These are phyloP conservation scores for Albula glossodonta DNA, from an alignment of 2,113 vertebrate genomes.

Conservation along the genomic window DNA sequence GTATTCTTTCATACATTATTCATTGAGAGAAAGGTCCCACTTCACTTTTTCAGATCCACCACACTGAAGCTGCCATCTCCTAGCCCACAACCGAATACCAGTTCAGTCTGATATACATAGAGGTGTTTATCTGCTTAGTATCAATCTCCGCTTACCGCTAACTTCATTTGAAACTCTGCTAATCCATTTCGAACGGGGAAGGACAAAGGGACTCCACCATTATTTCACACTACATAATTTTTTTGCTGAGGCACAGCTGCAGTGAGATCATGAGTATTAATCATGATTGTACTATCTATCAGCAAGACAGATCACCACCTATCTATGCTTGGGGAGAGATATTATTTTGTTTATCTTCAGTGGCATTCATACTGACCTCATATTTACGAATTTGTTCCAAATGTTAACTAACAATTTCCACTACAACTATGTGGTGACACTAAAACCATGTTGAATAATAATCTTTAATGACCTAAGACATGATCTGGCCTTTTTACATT, in stretches of 20 bases:
- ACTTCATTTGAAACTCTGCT: conserved; percentile 66
- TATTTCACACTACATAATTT: not conserved
- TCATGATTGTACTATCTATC: not conserved
- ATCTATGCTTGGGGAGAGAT: not conserved
- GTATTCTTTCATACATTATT: no score
- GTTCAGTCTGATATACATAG: conserved; percentile 50
- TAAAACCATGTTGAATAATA: not conserved
- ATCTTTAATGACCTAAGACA: not conserved
- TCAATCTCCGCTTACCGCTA: conserved; percentile 76
- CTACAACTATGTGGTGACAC: not conserved
- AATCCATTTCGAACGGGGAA: conserved; percentile 80
- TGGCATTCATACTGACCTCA: not conserved
- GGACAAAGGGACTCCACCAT: conserved; percentile 54
- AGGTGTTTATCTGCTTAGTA: conserved; percentile 80
- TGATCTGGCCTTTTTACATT: not conserved
- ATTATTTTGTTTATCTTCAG: no score
- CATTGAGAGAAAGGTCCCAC: no score
- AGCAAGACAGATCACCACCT: not conserved
- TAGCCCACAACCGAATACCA: conserved; percentile 57
- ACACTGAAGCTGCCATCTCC: not conserved
- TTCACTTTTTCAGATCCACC: no score
- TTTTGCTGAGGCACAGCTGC: not conserved
- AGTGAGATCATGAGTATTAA: not conserved
- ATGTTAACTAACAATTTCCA: not conserved
- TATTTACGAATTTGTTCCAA: not conserved